Percentiles rank a stretch among this genome's conserved stretches.
Evolutionary conservation across 2,113 vertebrate genomes (phyloP).

Genomic region (Tympanuchus pallidicinctus): DNA sequence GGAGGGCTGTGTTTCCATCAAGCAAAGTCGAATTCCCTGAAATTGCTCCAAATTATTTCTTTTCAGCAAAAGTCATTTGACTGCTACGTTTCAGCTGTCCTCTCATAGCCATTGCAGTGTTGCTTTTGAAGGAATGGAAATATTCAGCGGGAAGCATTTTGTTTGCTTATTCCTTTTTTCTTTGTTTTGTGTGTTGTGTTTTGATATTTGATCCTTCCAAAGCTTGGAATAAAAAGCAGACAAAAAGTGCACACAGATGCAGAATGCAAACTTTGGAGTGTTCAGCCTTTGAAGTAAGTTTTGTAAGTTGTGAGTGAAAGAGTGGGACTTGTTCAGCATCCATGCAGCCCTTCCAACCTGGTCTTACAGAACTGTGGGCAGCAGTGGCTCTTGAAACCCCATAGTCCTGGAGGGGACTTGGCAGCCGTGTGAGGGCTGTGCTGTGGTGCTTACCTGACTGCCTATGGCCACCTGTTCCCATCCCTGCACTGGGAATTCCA

Average conservation of each 20-base stretch:
- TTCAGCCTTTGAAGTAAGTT: constrained; percentile 47
- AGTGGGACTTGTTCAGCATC: background rate
- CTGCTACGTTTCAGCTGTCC: constrained; percentile 26
- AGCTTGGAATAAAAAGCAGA: constrained; percentile 52
- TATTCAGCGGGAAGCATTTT: constrained; percentile 51
- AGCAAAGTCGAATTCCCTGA: constrained; percentile 16
- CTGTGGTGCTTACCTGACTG: background rate
- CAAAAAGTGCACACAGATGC: constrained; percentile 55
- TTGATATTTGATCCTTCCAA: constrained; percentile 48
- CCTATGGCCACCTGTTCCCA: too few relatives aligned
- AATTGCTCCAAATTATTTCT: constrained; percentile 31
- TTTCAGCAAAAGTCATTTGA: constrained; percentile 50
- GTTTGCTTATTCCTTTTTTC: constrained; percentile 36
- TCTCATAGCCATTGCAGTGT: constrained; percentile 56
- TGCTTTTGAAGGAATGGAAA: constrained; percentile 66
- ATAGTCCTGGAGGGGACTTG: accelerated
- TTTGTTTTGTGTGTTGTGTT: constrained; percentile 56
- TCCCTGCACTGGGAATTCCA: background rate
- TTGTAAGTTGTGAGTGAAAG: constrained; percentile 24
- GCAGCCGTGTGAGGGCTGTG: background rate
- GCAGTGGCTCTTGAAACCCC: background rate
- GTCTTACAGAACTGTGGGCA: background rate
- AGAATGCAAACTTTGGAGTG: constrained; percentile 51
- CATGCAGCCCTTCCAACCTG: background rate
- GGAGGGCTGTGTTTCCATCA: constrained; percentile 61